These are phyloP conservation scores for Sesamia inferens DNA, from an alignment of 2,888 invertebrate genomes.

Conservation along the genomic window DNA sequence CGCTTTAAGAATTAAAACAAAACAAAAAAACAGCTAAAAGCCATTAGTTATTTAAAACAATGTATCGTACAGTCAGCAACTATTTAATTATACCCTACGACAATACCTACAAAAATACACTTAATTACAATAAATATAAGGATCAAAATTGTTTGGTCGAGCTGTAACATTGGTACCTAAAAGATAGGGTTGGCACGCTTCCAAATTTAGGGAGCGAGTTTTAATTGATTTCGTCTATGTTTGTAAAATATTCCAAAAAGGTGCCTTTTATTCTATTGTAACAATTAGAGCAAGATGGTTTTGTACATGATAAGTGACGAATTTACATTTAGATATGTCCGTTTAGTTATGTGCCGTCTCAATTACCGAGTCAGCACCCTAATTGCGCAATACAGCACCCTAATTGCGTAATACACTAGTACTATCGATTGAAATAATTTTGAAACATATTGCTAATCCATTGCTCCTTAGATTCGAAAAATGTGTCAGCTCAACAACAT, in stretches of 20 bases:
- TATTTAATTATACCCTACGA: slow-evolving; percentile 56
- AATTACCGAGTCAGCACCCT: neutral
- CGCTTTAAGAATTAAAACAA: slow-evolving; percentile 18
- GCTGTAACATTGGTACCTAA: slow-evolving; percentile 11
- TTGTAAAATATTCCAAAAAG: slow-evolving; percentile 56
- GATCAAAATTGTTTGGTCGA: slow-evolving; percentile 26
- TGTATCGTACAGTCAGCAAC: slow-evolving; percentile 54
- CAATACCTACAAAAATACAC: slow-evolving; percentile 25
- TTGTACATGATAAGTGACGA: slow-evolving; percentile 22
- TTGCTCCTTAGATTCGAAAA: too few species aligned
- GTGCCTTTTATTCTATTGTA: slow-evolving; percentile 36
- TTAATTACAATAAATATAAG: neutral
- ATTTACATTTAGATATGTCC: slow-evolving; percentile 30
- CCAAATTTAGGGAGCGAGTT: slow-evolving; percentile 62
- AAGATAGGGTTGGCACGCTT: slow-evolving; percentile 59
- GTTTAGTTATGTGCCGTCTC: slow-evolving; percentile 8
- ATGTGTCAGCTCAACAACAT: too few species aligned
- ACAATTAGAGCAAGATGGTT: slow-evolving; percentile 21
- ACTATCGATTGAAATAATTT: too few species aligned
- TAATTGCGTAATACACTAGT: neutral
- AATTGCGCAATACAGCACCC: too few species aligned
- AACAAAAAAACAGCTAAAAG: slow-evolving; percentile 45
- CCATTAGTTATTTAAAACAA: slow-evolving; percentile 62
- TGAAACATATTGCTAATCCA: too few species aligned
- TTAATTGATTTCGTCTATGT: slow-evolving; percentile 70